These are phyloP conservation scores for Sus cebifrons DNA, from an alignment of 2,797 vertebrate genomes.

Conservation along the genomic window DNA sequence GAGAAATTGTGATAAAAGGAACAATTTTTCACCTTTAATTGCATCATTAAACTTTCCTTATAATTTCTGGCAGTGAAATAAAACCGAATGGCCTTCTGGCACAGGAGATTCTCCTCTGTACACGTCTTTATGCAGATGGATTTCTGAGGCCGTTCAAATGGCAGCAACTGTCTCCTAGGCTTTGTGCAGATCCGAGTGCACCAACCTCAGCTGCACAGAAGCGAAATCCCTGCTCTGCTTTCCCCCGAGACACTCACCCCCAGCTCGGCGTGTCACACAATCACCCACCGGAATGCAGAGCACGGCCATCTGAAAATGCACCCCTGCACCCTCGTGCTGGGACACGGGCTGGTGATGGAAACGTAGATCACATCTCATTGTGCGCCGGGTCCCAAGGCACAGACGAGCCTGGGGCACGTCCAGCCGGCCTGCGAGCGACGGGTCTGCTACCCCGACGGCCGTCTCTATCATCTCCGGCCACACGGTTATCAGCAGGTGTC, in stretches of 20 bases:
- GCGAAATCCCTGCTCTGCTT: background rate
- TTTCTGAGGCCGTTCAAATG: background rate
- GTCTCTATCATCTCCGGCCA: background rate
- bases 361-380: slow-evolving; percentile 35
- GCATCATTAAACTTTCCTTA: slow-evolving; percentile 46
- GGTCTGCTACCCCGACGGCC: background rate
- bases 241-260: slow-evolving; percentile 61
- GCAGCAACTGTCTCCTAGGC: background rate
- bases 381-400: background rate
- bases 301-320: slow-evolving; percentile 35
- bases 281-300: background rate
- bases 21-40: slow-evolving; percentile 56
- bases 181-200: background rate
- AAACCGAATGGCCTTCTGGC: background rate
- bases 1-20: slow-evolving; percentile 52
- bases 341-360: background rate
- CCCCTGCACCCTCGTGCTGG: background rate
- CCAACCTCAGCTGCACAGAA: slow-evolving; percentile 30
- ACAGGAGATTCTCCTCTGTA: accelerated
- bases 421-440: background rate
- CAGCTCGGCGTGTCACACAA: background rate
- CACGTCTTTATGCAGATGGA: background rate
- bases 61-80: background rate
- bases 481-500: slow-evolving; percentile 65
- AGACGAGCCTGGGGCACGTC: background rate